Evolutionary conservation across 2,797 vertebrate genomes (phyloP).

Genomic region (Arremon aurantiirostris): DNA sequence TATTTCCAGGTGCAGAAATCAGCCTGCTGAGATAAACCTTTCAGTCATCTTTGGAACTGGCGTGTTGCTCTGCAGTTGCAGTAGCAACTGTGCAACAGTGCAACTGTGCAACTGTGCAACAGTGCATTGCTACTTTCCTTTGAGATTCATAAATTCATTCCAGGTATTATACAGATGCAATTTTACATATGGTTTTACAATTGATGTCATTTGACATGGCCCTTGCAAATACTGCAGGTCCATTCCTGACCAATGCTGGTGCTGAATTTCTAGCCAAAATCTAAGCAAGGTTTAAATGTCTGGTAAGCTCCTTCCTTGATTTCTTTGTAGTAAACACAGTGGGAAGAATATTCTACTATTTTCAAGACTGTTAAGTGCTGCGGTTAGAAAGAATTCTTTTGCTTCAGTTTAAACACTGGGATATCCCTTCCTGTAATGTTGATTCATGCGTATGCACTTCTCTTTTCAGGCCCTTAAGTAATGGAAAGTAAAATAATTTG

Average conservation of each 20-base stretch:
- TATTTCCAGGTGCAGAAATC: background rate
- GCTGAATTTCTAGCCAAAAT: background rate
- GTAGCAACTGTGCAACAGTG: too few relatives aligned
- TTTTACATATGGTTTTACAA: background rate
- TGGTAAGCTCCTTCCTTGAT: slow-evolving; percentile 18
- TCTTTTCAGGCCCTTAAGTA: slow-evolving; percentile 39
- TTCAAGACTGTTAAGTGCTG: slow-evolving; percentile 43
- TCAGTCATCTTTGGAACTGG: background rate
- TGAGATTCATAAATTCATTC: background rate
- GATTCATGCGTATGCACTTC: slow-evolving; percentile 27
- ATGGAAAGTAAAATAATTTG: slow-evolving; percentile 41
- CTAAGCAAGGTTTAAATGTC: background rate
- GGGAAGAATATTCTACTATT: slow-evolving; percentile 38
- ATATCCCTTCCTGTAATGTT: slow-evolving; percentile 53
- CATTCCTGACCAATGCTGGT: background rate
- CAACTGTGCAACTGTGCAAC: too few relatives aligned
- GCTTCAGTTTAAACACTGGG: slow-evolving; percentile 24
- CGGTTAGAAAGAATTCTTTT: background rate
- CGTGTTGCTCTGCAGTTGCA: background rate
- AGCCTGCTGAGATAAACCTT: background rate
- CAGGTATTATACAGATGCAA: background rate
- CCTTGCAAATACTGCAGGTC: background rate
- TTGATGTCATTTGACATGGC: background rate
- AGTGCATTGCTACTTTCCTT: background rate
- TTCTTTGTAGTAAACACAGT: slow-evolving; percentile 43